Percentiles rank a stretch among this genome's conserved stretches.
phyloP scores from a whole-genome alignment of 2,797 vertebrate genomes.

The Pseudochaenichthys georgianus region DNA sequence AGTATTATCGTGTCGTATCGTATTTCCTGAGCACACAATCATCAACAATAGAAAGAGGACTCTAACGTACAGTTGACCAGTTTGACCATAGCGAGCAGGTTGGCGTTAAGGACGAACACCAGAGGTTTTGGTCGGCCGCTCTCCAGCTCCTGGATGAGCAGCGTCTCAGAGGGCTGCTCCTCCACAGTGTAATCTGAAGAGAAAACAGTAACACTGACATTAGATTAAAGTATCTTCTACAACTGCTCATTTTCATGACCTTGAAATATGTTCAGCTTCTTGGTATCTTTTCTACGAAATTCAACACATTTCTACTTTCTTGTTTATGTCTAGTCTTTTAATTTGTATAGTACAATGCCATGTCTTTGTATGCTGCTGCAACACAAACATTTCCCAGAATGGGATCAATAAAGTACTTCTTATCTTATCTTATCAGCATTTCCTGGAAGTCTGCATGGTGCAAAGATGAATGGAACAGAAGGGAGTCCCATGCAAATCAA shows the following conservation, averaged over 20 bases:
- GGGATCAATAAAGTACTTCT: no score
- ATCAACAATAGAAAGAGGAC: background rate
- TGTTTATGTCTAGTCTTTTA: no score
- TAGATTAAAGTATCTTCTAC: background rate
- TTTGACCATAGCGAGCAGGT: conserved; percentile 98
- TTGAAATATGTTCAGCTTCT: background rate
- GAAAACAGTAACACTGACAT: background rate
- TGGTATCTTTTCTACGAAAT: background rate
- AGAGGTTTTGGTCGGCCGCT: conserved; percentile 93
- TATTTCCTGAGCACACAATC: background rate
- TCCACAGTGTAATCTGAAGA: conserved; percentile 95
- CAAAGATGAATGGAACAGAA: background rate
- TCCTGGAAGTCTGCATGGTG: background rate
- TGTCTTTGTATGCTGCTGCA: no score
- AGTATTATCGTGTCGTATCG: no score
- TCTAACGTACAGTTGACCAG: conserved; percentile 93
- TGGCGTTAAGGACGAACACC: conserved; percentile 98
- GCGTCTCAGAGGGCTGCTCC: conserved; percentile 94
- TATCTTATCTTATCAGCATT: background rate
- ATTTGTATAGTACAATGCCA: no score
- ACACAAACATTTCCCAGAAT: no score
- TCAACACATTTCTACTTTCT: no score
- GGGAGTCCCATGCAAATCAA: conserved; percentile 1
- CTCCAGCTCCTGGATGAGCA: conserved; percentile 96
- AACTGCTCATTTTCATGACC: background rate